These are phyloP conservation scores for Pseudobourletiella spinata DNA, from an alignment of 1,140 invertebrate genomes.

Conservation along the genomic window DNA sequence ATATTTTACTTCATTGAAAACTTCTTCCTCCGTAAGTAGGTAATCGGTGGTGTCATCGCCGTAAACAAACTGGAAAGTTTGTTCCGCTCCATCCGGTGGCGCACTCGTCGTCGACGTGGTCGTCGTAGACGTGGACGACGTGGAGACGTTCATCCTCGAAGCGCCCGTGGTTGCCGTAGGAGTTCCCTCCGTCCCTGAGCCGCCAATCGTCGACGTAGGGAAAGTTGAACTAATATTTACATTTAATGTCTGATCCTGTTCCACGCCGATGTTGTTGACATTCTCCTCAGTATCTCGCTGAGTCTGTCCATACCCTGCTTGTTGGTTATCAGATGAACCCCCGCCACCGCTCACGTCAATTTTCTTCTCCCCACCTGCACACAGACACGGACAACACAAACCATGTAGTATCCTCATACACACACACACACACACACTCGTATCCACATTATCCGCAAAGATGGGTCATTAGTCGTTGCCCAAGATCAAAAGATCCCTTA, in stretches of 20 bases:
- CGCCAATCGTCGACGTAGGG: background rate
- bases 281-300: background rate
- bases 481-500: no score
- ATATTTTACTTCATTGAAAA: slow-evolving; percentile 33
- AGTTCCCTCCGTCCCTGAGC: background rate
- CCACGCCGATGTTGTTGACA: background rate
- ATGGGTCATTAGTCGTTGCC: no score
- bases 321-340: background rate
- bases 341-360: background rate
- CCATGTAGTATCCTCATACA: no score
- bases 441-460: no score
- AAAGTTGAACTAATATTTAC: background rate
- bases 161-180: background rate
- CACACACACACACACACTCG: no score
- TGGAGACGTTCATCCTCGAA: no score
- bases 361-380: background rate
- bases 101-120: background rate
- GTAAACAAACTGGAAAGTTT: slow-evolving; percentile 32
- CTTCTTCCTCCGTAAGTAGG: slow-evolving; percentile 33
- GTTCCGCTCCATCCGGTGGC: slow-evolving; percentile 1
- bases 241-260: background rate
- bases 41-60: slow-evolving; percentile 29
- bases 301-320: background rate
- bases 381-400: background rate
- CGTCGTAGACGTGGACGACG: background rate